These are phyloP conservation scores for Neoarius graeffei DNA, from an alignment of 2,113 vertebrate species.

Conservation along the genomic window DNA sequence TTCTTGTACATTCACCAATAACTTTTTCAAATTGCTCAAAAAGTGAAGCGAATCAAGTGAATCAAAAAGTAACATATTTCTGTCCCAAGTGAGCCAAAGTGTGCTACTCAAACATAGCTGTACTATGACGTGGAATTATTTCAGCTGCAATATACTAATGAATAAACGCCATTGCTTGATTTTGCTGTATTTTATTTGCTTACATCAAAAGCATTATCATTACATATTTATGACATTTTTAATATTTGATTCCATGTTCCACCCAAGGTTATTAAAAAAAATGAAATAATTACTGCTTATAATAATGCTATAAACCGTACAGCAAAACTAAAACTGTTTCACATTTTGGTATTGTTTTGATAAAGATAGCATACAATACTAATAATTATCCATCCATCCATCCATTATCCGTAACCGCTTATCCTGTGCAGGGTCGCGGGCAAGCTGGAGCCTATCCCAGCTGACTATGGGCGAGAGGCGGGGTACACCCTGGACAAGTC, in stretches of 20 bases:
- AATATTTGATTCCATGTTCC: constrained; percentile 30
- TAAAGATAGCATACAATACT: not conserved
- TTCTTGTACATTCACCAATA: constrained; percentile 62
- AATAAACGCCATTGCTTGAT: constrained; percentile 9
- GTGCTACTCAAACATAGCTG: too few relatives aligned
- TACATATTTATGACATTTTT: constrained; percentile 19
- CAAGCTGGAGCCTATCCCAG: too few relatives aligned
- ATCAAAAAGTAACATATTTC: constrained; percentile 31
- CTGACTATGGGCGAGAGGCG: too few relatives aligned
- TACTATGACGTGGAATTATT: not conserved
- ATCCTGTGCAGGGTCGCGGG: too few relatives aligned
- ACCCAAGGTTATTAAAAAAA: constrained; percentile 20
- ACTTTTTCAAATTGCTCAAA: constrained; percentile 50
- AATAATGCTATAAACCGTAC: not conserved
- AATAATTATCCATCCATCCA: not conserved
- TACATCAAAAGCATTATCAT: constrained; percentile 18
- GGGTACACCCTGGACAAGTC: too few relatives aligned
- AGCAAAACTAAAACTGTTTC: not conserved
- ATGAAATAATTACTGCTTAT: not conserved
- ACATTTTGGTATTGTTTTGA: not conserved
- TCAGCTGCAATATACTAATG: not conserved
- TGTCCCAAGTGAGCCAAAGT: constrained; percentile 2
- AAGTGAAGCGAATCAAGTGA: constrained; percentile 18
- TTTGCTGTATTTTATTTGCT: constrained; percentile 33
- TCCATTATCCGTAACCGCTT: too few relatives aligned